Evolutionary conservation across 2,888 invertebrate genomes (phyloP).

Genomic region (Steromphala cineraria): DNA sequence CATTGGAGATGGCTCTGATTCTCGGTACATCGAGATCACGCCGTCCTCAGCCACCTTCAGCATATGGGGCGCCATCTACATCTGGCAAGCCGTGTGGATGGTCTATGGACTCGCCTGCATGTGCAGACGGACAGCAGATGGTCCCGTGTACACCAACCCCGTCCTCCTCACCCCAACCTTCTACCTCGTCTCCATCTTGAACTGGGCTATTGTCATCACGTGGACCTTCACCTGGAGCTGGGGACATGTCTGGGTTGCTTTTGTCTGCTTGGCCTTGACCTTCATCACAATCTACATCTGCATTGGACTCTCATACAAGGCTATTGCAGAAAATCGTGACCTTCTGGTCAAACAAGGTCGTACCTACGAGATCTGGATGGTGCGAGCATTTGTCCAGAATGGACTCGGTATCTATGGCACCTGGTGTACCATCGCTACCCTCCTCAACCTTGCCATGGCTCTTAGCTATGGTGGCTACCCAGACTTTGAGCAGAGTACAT

Average conservation of each 20-base stretch:
- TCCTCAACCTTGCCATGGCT: neutral
- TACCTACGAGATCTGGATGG: neutral
- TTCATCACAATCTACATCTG: constrained; percentile 17
- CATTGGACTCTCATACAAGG: constrained; percentile 7
- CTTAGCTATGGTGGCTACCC: neutral
- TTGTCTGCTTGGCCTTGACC: neutral
- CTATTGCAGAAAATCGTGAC: neutral
- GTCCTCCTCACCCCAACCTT: constrained; percentile 45
- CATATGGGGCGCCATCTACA: constrained; percentile 51
- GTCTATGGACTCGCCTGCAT: constrained; percentile 47
- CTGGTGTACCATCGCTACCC: neutral
- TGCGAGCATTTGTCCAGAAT: neutral
- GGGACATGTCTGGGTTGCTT: constrained; percentile 37
- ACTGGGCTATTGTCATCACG: constrained; percentile 47
- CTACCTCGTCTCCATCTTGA: constrained; percentile 47
- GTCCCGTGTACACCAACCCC: constrained; percentile 45
- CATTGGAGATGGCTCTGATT: neutral
- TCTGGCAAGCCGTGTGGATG: constrained; percentile 52
- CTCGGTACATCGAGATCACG: constrained; percentile 41
- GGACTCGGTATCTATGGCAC: neutral
- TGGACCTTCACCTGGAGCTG: constrained; percentile 48
- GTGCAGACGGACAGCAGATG: constrained; percentile 38
- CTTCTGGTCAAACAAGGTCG: neutral
- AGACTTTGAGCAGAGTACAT: constrained; percentile 29
- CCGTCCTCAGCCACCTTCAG: constrained; percentile 57